Evolutionary conservation across 1,140 invertebrate species (phyloP), one percentile per base, ranked within the genome.

Genomic region (Teleopsis dalmanni): DNA sequence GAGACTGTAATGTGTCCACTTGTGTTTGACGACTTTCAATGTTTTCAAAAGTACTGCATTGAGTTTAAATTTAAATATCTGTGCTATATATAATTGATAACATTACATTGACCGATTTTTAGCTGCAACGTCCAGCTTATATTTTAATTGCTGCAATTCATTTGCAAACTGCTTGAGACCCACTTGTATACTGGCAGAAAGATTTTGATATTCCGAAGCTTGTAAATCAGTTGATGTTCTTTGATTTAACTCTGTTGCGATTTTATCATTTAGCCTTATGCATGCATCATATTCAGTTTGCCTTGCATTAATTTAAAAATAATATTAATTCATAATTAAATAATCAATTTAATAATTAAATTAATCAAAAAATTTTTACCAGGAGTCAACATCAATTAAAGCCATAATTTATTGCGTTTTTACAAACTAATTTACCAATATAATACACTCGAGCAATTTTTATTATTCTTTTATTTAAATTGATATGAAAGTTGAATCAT

Each of bases 261-360:
- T 79, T 52, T 81, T 76, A 47, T 81, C 73, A 50, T 76, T 76
- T 3, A 84, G 57, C 43, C 77, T 77, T 57, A 83, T 79, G 56
- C 82, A 84, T 1, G 78, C 75, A 51, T 84, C 82, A 63, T 82
- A 75, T 57, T 84, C 82, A 0, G 72, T 59, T 4, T 82, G 66
- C 82, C 82, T 83, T 50, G 18, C 53, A 56, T 29, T 31, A 14
- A 22, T 29, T 9, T 11, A 23, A 37, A 13, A n/a, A 13, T 41
- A 13, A 25, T 10, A 36, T 14, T n/a, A 14, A 9, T 18, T 36
- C 2, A 13, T 36, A 36, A 5, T n/a, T n/a, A n/a, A 14, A 36
- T 23, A 16, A 6, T 2, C 10, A 47, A 47, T 19, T 38, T 3
- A 13, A 40, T 47, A 36, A 27, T 4, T 18, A 27, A 3, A 4